Conservation (phyloP, 53 echinoderm and acorn worm species). For the Paracentrotus lividus region DNA sequence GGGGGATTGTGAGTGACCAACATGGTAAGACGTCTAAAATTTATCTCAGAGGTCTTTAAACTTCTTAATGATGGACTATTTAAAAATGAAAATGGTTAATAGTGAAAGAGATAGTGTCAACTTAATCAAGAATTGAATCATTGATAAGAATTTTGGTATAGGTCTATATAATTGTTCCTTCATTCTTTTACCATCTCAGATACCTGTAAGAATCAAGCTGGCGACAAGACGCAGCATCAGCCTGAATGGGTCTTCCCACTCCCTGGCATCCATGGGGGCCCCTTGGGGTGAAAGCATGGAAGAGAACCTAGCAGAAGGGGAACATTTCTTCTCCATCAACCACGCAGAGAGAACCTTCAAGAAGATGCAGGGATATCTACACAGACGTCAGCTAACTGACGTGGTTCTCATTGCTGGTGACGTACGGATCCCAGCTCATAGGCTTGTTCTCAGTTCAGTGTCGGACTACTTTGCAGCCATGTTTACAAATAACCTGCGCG, state of each 20-base stretch:
- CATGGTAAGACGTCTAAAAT: no score
- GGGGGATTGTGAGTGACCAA: no score
- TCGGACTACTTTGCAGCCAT: slow-evolving; percentile 99
- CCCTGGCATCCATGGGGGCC: slow-evolving; percentile 21
- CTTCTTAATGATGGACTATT: no score
- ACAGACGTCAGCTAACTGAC: slow-evolving; percentile 89
- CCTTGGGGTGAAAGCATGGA: slow-evolving; percentile 72
- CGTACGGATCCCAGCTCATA: slow-evolving; percentile 90
- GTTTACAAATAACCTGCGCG: slow-evolving; percentile 93
- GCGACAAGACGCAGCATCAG: slow-evolving; percentile 54
- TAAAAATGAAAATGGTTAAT: no score
- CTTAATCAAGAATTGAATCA: no score
- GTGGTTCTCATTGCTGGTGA: slow-evolving; percentile 87
- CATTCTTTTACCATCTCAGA: background rate
- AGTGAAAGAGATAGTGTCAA: no score
- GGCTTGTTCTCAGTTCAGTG: slow-evolving; percentile 95
- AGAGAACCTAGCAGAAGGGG: slow-evolving; percentile 79
- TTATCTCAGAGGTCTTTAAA: no score
- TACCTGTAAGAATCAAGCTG: slow-evolving; percentile 44
- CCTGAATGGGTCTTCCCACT: slow-evolving; percentile 64
- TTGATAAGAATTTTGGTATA: background rate
- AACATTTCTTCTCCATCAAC: slow-evolving; percentile 91
- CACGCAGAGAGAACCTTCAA: slow-evolving; percentile 95
- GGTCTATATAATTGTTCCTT: no score
- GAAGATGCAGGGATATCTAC: slow-evolving; percentile 85